Evolutionary conservation across 2,888 invertebrate species (phyloP).

Genomic region (Tillus elongatus): DNA sequence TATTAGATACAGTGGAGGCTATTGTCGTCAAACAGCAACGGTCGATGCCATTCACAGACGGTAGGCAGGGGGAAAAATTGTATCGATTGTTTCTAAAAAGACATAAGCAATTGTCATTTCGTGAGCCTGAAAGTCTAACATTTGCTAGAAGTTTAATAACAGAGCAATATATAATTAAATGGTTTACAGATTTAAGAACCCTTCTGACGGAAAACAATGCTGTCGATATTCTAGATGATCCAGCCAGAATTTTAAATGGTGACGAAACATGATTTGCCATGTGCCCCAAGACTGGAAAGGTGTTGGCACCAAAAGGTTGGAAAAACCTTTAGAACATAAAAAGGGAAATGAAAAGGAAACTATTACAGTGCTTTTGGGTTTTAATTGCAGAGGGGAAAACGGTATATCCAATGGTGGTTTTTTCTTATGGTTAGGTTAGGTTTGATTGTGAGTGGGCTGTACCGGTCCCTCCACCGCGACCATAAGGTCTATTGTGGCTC

Average conservation of each 20-base stretch:
- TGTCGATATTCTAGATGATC: neutral
- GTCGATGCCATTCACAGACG: neutral
- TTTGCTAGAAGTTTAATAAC: neutral
- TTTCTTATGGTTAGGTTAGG: too few species aligned
- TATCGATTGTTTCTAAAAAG: neutral
- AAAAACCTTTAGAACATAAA: neutral
- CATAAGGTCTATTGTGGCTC: too few species aligned
- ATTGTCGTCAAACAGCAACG: neutral
- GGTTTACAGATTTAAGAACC: neutral
- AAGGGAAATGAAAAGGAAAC: conserved; percentile 2
- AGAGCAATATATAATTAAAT: neutral
- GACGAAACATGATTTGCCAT: neutral
- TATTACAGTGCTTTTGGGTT: neutral
- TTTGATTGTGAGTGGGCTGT: too few species aligned
- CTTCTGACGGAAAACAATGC: neutral
- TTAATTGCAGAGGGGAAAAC: neutral
- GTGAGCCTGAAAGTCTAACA: neutral
- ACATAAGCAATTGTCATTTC: neutral
- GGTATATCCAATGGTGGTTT: neutral
- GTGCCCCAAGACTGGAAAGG: conserved; percentile 1
- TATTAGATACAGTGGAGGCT: conserved; percentile 3
- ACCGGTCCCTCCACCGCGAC: too few species aligned
- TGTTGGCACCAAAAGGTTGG: conserved; percentile 1
- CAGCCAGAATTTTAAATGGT: neutral
- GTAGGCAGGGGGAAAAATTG: neutral